Evolutionary conservation across 2,113 vertebrate genomes (phyloP), one percentile per base, ranked within the genome.

Genomic region (Scolopax mira): DNA sequence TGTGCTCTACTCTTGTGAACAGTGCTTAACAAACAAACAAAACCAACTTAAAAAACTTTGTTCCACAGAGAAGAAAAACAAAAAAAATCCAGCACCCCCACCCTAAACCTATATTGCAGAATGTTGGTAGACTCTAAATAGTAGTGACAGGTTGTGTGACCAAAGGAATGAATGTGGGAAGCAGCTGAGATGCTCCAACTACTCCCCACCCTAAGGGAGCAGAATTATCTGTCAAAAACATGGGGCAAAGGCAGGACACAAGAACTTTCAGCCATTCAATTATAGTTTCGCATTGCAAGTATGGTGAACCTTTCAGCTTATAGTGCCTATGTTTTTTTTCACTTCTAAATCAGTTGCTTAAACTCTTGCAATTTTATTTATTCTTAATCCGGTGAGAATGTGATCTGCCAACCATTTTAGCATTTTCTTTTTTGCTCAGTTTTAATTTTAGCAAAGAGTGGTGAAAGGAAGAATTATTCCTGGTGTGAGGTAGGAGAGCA

Each of bases 41-140:
- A 71, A 11, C 17, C 18, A 69, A 30, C 21, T 21, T 6, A 31
- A 46, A 2, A 25, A 58, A 37, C 18, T 85, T 75, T 79, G 23
- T 15, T 58, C 42, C 16, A 7, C 10, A 18, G 11, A 88, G 55
- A 60, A 46, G 23, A n/a, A 48, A 4, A 10, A 37, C n/a, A n/a
- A 60, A 23, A 48, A 52, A 15, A 5, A 27, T 2, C 10, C 7
- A 33, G 5, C 19, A 48, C 13, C 8, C 4, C 2, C 3, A 11
- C 15, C 24, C 7, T 19, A 25, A 3, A 71, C 31, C 21, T 49
- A 11, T 23, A 10, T 4, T 39, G 35, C 16, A 33, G 21, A 71
- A 75, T 33, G 7, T 12, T 70, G 9, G 7, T 35, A 51, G 9
- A 17, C 42, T 75, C 11, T n/a, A 3, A n/a, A 8, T 10, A 41